Conservation (phyloP, 2,113 vertebrate genomes). For the Nannospalax galili region DNA sequence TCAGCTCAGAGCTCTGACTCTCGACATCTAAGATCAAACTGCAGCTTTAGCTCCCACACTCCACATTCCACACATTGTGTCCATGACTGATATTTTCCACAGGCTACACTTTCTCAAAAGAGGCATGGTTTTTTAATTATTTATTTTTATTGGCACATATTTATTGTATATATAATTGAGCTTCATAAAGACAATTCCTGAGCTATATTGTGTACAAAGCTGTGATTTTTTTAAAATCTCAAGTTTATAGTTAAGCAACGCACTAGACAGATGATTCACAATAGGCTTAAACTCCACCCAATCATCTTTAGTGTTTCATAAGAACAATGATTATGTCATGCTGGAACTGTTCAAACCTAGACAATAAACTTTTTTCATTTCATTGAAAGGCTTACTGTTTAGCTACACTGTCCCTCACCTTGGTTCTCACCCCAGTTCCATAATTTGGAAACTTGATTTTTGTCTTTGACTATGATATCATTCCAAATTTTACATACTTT, state of each 20-base stretch:
- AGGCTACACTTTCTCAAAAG: not conserved
- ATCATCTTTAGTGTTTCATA: not conserved
- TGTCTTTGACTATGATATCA: not conserved
- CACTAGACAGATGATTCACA: not conserved
- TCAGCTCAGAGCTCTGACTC: not conserved
- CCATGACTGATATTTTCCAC: not conserved
- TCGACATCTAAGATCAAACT: not conserved
- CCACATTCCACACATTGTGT: not conserved
- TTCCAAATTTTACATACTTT: conserved; percentile 20
- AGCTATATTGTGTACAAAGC: not conserved
- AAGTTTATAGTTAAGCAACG: not conserved
- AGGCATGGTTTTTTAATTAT: too few relatives aligned
- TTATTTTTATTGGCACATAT: not conserved
- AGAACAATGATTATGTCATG: conserved; percentile 5
- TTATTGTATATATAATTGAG: not conserved
- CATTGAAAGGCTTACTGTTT: not conserved
- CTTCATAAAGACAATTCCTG: not conserved
- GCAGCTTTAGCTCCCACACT: not conserved
- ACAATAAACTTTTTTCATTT: not conserved
- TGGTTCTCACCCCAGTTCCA: conserved; percentile 26
- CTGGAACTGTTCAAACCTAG: not conserved
- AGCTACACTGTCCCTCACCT: not conserved
- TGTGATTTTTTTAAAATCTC: not conserved
- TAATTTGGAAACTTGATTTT: not conserved
- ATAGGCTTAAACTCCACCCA: not conserved